Evolutionary conservation across 2,113 vertebrate genomes (phyloP).

Genomic region (Girardinichthys multiradiatus): DNA sequence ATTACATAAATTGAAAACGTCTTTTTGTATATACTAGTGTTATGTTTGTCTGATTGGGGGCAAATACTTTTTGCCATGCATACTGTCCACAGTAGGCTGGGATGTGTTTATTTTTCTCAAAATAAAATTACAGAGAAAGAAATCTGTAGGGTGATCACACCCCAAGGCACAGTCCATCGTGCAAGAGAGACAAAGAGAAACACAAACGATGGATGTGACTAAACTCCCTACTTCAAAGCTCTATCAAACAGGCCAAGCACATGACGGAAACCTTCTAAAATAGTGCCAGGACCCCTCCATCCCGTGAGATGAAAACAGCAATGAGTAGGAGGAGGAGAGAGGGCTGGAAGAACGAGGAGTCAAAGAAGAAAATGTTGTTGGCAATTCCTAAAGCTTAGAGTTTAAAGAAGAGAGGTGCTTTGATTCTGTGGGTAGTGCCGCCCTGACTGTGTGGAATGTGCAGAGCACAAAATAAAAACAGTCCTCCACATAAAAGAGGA

Average conservation of each 20-base stretch:
- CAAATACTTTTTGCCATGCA: neutral
- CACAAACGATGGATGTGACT: conserved; percentile 4
- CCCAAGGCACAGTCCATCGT: conserved; percentile 6
- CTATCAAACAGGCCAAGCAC: neutral
- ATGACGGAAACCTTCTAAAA: conserved; percentile 29
- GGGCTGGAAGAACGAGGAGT: neutral
- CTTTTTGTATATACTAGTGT: too few species aligned
- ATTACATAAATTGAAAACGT: too few species aligned
- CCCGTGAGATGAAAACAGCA: conserved; percentile 6
- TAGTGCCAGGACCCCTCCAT: conserved; percentile 11
- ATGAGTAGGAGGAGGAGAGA: conserved; percentile 17
- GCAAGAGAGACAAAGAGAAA: neutral
- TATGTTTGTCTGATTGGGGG: too few species aligned
- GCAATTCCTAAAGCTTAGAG: conserved; percentile 18
- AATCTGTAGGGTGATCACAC: neutral
- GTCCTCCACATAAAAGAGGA: neutral
- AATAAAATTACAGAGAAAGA: neutral
- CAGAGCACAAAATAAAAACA: conserved; percentile 3
- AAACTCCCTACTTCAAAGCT: conserved; percentile 4
- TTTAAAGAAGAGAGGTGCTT: conserved; percentile 36
- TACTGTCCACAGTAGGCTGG: neutral
- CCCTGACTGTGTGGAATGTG: conserved; percentile 6
- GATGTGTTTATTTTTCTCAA: neutral
- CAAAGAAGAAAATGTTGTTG: neutral
- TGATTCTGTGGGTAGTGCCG: conserved; percentile 15